A percentile compares a stretch with the other conserved stretches of the same genome.
Conservation (phyloP, 2,888 invertebrate genomes). For the Diaperis boleti region DNA sequence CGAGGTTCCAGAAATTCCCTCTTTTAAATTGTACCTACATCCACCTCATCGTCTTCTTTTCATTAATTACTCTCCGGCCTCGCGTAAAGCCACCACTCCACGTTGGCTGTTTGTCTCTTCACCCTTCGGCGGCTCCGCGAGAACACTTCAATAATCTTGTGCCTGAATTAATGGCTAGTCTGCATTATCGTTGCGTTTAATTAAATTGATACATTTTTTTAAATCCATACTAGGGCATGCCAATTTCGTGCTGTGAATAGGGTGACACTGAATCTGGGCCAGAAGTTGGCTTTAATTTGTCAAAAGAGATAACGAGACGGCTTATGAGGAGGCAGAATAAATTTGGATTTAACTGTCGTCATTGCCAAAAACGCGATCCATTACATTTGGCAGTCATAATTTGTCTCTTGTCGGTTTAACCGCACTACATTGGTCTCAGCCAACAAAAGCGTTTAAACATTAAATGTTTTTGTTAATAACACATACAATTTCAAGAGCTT, state of each 20-base stretch:
- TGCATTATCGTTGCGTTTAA: slow-evolving; percentile 6
- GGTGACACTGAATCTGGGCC: neutral
- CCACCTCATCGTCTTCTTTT: slow-evolving; percentile 26
- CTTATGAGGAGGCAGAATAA: neutral
- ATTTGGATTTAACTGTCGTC: neutral
- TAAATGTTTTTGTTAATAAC: too few species aligned
- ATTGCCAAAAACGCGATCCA: too few species aligned
- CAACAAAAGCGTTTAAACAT: too few species aligned
- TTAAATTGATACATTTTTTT: slow-evolving; percentile 1
- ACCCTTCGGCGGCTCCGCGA: neutral
- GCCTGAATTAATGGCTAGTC: slow-evolving; percentile 2
- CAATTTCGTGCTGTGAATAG: neutral
- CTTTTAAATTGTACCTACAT: slow-evolving; percentile 17
- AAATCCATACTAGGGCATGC: neutral
- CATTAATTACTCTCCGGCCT: slow-evolving; percentile 29
- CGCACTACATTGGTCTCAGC: too few species aligned
- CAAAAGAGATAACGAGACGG: neutral
- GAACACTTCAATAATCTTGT: slow-evolving; percentile 9
- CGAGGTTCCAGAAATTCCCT: slow-evolving; percentile 33
- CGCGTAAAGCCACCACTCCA: slow-evolving; percentile 12
- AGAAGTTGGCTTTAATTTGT: neutral
- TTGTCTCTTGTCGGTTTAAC: too few species aligned
- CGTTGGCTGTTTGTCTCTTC: slow-evolving; percentile 7
- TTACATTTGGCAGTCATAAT: too few species aligned
- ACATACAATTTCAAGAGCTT: too few species aligned